phyloP scores from a whole-genome alignment of 2,888 invertebrate genomes.

The Electrophaes corylata region DNA sequence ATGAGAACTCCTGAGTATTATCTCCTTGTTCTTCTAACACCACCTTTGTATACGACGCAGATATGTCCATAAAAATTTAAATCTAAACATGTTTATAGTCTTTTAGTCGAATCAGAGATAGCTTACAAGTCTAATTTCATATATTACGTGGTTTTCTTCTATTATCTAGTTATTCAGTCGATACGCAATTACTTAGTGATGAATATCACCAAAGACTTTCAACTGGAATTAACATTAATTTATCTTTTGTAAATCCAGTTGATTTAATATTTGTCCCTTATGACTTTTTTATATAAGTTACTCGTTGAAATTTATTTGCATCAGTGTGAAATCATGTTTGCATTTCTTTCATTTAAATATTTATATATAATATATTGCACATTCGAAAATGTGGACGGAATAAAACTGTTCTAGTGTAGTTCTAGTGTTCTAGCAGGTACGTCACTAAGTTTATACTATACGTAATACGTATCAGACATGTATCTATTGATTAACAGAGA shows the following conservation, averaged over 20 bases:
- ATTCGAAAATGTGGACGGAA: slow-evolving; percentile 81
- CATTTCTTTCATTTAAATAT: slow-evolving; percentile 44
- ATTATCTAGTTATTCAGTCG: slow-evolving; percentile 80
- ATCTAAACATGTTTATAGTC: slow-evolving; percentile 79
- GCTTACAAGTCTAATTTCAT: slow-evolving; percentile 75
- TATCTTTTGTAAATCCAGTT: slow-evolving; percentile 54
- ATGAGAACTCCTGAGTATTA: slow-evolving; percentile 65
- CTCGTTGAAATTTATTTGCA: slow-evolving; percentile 44
- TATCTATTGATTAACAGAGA: slow-evolving; percentile 9
- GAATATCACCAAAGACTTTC: slow-evolving; percentile 71
- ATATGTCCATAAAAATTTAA: slow-evolving; percentile 82
- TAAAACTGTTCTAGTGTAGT: slow-evolving; percentile 41
- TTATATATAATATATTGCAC: too few relatives aligned
- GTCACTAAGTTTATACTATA: slow-evolving; percentile 24
- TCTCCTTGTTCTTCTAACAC: slow-evolving; percentile 74
- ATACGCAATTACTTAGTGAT: slow-evolving; percentile 72
- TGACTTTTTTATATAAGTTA: slow-evolving; percentile 30
- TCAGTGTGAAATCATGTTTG: slow-evolving; percentile 69
- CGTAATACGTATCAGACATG: slow-evolving; percentile 3
- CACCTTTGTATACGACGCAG: slow-evolving; percentile 75
- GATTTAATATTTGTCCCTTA: slow-evolving; percentile 41
- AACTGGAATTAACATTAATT: slow-evolving; percentile 56
- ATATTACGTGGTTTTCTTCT: slow-evolving; percentile 69
- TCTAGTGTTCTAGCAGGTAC: slow-evolving; percentile 24
- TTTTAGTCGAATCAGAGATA: slow-evolving; percentile 83